These are phyloP conservation scores for Agapornis canus DNA, from an alignment of 2,797 vertebrate genomes.

Conservation along the genomic window DNA sequence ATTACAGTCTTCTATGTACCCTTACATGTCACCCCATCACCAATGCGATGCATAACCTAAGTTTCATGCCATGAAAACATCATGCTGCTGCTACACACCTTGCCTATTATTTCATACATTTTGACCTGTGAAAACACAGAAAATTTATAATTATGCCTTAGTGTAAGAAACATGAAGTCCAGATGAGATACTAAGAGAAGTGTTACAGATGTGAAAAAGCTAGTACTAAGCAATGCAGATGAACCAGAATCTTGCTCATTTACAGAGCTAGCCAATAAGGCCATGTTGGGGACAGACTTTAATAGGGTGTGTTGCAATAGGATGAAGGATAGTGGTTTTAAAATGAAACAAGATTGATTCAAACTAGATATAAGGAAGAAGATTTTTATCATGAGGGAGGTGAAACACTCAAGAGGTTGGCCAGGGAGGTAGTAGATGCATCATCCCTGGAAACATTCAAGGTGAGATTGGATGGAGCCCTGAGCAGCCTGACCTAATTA, in stretches of 20 bases:
- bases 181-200: neutral
- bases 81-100: neutral
- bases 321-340: neutral
- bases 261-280: neutral
- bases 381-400: neutral
- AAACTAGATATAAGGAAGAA: neutral
- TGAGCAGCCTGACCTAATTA: neutral
- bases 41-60: neutral
- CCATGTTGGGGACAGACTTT: neutral
- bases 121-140: neutral
- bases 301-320: neutral
- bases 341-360: neutral
- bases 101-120: neutral
- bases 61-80: neutral
- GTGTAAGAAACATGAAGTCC: neutral
- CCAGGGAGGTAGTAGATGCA: neutral
- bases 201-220: neutral
- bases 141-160: neutral
- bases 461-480: neutral
- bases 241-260: neutral
- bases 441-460: neutral
- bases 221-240: neutral
- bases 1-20: neutral
- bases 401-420: neutral
- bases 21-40: neutral